Evolutionary conservation across 2,888 invertebrate species (phyloP).

Genomic region (Dolichopus griseipennis): DNA sequence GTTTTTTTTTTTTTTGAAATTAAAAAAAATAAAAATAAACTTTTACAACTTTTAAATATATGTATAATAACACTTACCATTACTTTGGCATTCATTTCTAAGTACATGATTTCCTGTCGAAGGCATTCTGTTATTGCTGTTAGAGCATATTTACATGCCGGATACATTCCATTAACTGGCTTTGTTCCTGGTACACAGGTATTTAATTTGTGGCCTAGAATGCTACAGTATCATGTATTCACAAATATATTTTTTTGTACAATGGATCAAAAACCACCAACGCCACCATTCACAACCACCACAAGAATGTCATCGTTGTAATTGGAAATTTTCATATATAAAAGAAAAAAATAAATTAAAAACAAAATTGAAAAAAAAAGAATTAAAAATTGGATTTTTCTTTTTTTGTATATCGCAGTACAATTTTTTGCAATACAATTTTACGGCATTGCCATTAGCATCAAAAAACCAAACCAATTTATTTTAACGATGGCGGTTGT

Average conservation of each 20-base stretch:
- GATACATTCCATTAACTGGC: slow-evolving; percentile 30
- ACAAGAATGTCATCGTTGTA: neutral
- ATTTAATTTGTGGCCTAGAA: slow-evolving; percentile 30
- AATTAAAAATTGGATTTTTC: neutral
- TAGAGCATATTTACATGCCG: slow-evolving; percentile 33
- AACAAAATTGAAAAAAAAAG: neutral
- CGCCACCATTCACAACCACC: neutral
- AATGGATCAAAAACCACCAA: slow-evolving; percentile 16
- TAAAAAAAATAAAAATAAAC: neutral
- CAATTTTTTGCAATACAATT: no score
- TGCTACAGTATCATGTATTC: slow-evolving; percentile 20
- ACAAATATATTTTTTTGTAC: neutral
- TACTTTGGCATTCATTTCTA: slow-evolving; percentile 32
- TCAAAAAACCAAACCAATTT: slow-evolving; percentile 4
- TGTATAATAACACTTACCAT: slow-evolving; percentile 27
- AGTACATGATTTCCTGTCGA: slow-evolving; percentile 34
- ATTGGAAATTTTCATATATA: neutral
- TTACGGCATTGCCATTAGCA: no score
- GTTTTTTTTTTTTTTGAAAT: neutral
- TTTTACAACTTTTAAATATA: neutral
- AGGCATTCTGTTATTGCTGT: slow-evolving; percentile 37
- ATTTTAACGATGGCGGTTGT: neutral
- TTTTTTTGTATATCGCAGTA: neutral
- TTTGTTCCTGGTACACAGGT: slow-evolving; percentile 30
- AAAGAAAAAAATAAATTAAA: neutral